These are phyloP conservation scores for Siniperca knerii DNA, from an alignment of 2,113 vertebrate genomes.

Conservation along the genomic window DNA sequence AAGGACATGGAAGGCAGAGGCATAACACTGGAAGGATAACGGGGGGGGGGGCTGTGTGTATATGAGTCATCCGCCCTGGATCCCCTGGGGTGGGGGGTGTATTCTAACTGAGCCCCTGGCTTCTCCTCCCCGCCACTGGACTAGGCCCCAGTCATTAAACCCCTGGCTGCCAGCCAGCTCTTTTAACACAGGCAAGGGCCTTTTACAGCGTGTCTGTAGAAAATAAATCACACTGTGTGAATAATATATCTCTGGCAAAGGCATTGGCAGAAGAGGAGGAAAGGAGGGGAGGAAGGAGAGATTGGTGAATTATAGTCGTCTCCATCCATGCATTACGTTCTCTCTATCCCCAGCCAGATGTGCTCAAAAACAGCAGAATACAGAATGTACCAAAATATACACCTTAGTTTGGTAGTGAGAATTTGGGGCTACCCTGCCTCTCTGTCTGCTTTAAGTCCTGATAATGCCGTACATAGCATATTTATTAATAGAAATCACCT, in stretches of 20 bases:
- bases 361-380: slow-evolving; percentile 81
- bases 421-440: slow-evolving; percentile 37
- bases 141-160: slow-evolving; percentile 99
- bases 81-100: slow-evolving; percentile 83
- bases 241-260: slow-evolving; percentile 95
- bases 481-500: slow-evolving; percentile 46
- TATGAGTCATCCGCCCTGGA: slow-evolving; percentile 85
- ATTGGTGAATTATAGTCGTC: slow-evolving; percentile 88
- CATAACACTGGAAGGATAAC: slow-evolving; percentile 47
- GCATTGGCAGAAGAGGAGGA: slow-evolving; percentile 83
- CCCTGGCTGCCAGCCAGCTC: slow-evolving; percentile 96
- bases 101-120: slow-evolving; percentile 87
- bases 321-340: slow-evolving; percentile 86
- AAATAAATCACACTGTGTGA: slow-evolving; percentile 99
- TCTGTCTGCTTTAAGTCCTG: slow-evolving; percentile 53
- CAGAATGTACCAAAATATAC: slow-evolving; percentile 76
- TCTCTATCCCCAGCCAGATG: slow-evolving; percentile 84
- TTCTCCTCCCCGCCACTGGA: slow-evolving; percentile 91
- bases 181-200: slow-evolving; percentile 95
- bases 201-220: slow-evolving; percentile 98
- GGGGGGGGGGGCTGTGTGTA: slow-evolving; percentile 47
- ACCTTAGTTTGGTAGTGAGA: slow-evolving; percentile 62
- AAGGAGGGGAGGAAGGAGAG: slow-evolving; percentile 80
- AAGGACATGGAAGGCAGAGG: slow-evolving; percentile 60
- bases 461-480: slow-evolving; percentile 23